Evolutionary conservation across 23 tunicate species (phyloP).

Genomic region (Halocynthia roretzi): DNA sequence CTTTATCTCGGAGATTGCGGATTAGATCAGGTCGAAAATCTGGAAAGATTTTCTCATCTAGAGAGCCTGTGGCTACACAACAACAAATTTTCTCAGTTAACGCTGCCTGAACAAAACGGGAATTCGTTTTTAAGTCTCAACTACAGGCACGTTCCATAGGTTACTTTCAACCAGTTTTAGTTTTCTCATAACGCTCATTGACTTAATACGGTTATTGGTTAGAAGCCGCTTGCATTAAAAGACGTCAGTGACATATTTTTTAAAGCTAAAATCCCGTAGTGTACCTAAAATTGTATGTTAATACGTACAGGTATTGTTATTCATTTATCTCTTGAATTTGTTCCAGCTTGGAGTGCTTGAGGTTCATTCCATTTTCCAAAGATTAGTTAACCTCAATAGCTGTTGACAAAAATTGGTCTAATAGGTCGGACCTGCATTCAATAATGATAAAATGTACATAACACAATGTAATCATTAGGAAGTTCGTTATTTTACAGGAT

Average conservation of each 20-base stretch:
- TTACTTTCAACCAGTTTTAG: background rate
- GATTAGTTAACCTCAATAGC: no score
- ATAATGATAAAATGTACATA: no score
- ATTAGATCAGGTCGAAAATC: conserved; percentile 18
- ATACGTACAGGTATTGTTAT: background rate
- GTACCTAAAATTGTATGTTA: no score
- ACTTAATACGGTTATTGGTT: no score
- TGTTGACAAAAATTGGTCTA: no score
- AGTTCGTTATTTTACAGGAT: conserved; percentile 24
- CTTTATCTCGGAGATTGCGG: conserved; percentile 43
- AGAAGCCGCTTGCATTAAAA: no score
- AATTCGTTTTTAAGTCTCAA: conserved; percentile 6
- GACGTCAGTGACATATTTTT: no score
- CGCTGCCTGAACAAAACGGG: background rate
- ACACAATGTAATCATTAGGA: background rate
- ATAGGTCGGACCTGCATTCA: no score
- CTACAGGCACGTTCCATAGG: conserved; percentile 9
- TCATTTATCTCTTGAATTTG: background rate
- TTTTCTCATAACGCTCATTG: background rate
- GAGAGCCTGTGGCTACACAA: conserved; percentile 57
- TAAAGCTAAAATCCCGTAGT: no score
- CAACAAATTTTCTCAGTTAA: conserved; percentile 35
- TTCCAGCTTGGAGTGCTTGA: no score
- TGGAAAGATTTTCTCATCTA: conserved; percentile 37
- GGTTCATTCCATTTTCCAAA: no score